Evolutionary conservation across 2,113 vertebrate genomes (phyloP), one percentile per base, ranked within the genome.

Genomic region (Phalacrocorax pelagicus): DNA sequence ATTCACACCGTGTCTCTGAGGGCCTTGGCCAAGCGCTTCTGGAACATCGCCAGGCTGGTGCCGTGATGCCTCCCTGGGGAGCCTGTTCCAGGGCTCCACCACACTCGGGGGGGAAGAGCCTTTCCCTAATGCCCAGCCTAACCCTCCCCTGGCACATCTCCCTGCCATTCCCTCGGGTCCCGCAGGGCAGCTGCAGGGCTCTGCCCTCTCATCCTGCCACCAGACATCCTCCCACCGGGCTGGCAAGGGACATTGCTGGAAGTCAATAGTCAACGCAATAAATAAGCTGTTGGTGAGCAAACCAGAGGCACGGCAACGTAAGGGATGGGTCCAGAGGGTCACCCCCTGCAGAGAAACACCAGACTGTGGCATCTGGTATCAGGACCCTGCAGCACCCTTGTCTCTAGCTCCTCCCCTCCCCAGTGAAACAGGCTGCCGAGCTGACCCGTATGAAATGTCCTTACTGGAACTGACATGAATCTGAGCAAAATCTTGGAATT

Each of bases 221-320:
- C 27, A 5, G 21, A 36, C 24, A 44, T 21, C 44, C 44, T 36
- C 47, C 44, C 1, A 1, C 38, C 69, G 7, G 12, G n/a, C 24
- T 36, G 51, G n/a, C 44, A 36, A n/a, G 0, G 0, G 5, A 67
- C 5, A 9, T 5, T 23, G 51, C 38, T 21, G 8, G 38, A 65
- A 65, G 82, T 18, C 1, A 0, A 23, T 3, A 40, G 21, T 26
- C 14, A 13, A 5, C 12, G 46, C 42, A 42, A 17, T 20, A 42
- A 49, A 46, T 6, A 26, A 74, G 44, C 24, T 62, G 6, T 6
- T 1, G 6, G 42, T 8, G 62, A 52, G 55, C 38, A 80, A 42
- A 69, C 22, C 16, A 34, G 71, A 11, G 66, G 30, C n/a, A 27
- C 2, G 5, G 57, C 8, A 47, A 18, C 10, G 2, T 2, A 9